Conservation (phyloP, 1,140 invertebrate species). For the Thereuonema tuberculata region DNA sequence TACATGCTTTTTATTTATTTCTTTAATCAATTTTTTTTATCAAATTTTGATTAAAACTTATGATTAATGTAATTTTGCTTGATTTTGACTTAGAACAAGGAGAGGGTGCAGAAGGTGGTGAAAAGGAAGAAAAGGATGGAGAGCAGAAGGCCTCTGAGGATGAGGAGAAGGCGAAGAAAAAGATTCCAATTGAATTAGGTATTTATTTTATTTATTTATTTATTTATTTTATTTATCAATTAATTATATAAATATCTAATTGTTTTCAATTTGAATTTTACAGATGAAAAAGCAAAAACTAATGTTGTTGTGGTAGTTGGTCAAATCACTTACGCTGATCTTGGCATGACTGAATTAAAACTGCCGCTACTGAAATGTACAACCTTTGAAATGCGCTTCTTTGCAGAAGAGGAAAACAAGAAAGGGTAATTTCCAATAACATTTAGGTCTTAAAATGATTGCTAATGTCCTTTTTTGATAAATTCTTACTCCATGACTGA, state of each 20-base stretch:
- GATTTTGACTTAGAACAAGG: too few relatives aligned
- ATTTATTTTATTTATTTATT: too few relatives aligned
- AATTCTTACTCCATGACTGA: neutral
- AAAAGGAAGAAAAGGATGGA: neutral
- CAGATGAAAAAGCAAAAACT: constrained; percentile 7
- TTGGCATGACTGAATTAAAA: constrained; percentile 3
- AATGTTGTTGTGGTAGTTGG: neutral
- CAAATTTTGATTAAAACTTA: too few relatives aligned
- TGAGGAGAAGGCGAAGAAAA: neutral
- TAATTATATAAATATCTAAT: too few relatives aligned
- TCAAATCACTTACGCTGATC: neutral
- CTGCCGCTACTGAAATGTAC: neutral
- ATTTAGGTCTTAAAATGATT: neutral
- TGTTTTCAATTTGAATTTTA: too few relatives aligned
- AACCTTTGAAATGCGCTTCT: constrained; percentile 1
- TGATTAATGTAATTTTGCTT: too few relatives aligned
- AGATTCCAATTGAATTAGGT: constrained; percentile 1
- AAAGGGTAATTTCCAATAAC: neutral
- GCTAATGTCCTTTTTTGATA: neutral
- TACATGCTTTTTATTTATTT: too few relatives aligned
- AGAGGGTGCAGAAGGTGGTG: neutral
- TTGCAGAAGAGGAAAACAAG: constrained; percentile 1
- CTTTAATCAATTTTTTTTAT: too few relatives aligned
- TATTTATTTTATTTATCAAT: too few relatives aligned
- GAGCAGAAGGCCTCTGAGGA: neutral